Conservation (phyloP, 2,797 vertebrate species). For the Anisognathus igniventris region DNA sequence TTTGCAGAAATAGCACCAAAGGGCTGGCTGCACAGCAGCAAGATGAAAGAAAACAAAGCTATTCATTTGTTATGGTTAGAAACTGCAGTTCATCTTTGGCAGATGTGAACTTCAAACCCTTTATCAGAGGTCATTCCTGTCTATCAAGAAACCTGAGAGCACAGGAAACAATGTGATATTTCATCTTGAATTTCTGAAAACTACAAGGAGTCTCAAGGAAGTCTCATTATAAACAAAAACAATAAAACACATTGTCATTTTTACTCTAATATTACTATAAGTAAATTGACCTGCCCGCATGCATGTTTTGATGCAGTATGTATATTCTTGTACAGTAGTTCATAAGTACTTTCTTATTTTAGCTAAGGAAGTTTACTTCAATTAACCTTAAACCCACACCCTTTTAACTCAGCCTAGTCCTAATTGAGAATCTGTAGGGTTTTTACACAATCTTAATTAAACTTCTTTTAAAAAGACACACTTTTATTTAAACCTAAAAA, state of each 20-base stretch:
- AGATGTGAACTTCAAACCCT: neutral
- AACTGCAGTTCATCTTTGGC: neutral
- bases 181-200: neutral
- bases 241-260: neutral
- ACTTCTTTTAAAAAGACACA: neutral
- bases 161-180: neutral
- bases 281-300: neutral
- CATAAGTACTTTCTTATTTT: neutral
- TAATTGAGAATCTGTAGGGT: neutral
- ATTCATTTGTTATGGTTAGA: neutral
- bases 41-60: neutral
- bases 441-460: neutral
- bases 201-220: neutral
- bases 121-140: neutral
- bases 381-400: neutral
- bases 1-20: neutral
- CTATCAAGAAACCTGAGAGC: neutral
- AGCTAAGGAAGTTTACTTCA: neutral
- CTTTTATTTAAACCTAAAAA: neutral
- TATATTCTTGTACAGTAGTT: neutral
- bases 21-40: fast-evolving
- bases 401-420: neutral
- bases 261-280: neutral
- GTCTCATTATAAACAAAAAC: neutral
- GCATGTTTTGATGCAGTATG: neutral